Evolutionary conservation across 2,113 vertebrate genomes (phyloP).

Genomic region (Rhegmatorhina hoffmannsi): DNA sequence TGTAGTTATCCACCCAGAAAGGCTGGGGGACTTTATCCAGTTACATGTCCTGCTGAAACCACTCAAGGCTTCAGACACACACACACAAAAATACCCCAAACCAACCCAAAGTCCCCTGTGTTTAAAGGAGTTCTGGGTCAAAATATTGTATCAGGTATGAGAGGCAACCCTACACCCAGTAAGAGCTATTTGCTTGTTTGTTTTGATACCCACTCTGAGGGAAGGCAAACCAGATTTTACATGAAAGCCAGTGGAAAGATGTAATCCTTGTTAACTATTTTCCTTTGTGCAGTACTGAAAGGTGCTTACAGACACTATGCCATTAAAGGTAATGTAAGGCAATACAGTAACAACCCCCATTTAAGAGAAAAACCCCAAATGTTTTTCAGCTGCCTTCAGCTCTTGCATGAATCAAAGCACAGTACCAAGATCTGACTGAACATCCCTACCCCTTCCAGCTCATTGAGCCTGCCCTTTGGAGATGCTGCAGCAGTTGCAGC

Average conservation of each 20-base stretch:
- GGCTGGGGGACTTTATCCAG: neutral
- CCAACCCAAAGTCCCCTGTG: no score
- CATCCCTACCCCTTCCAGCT: neutral
- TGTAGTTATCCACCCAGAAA: neutral
- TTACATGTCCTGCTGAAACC: neutral
- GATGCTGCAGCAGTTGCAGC: neutral
- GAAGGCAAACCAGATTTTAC: neutral
- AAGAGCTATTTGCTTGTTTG: neutral
- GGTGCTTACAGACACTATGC: neutral
- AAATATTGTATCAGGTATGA: neutral
- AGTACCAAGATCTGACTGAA: neutral
- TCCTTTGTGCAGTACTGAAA: neutral
- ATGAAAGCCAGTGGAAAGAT: neutral
- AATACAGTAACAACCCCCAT: neutral
- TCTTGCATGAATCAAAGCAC: neutral
- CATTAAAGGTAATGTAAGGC: neutral
- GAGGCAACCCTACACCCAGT: neutral
- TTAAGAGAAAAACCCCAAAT: neutral
- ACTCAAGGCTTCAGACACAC: neutral
- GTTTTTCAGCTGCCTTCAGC: neutral
- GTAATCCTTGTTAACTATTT: neutral
- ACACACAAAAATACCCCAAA: no score
- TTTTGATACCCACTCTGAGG: neutral
- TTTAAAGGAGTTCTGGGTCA: neutral
- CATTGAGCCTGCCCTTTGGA: conserved; percentile 20